A percentile compares a stretch with the other conserved stretches of the same genome.
Conservation (phyloP, 2,797 vertebrate species). For the Falco peregrinus region DNA sequence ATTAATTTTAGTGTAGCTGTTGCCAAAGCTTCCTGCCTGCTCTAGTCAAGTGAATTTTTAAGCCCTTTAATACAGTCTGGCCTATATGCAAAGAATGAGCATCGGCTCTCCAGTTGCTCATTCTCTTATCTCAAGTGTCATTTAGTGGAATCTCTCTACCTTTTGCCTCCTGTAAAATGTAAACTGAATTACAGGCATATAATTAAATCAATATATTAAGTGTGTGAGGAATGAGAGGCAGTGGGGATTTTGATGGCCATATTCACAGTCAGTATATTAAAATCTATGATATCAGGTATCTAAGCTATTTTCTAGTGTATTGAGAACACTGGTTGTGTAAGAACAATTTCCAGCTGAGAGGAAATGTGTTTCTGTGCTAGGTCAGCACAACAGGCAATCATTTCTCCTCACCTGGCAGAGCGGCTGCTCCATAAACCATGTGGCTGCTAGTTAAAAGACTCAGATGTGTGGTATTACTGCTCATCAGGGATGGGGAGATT, state of each 20-base stretch:
- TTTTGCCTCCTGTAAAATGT: slow-evolving; percentile 36
- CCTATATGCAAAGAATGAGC: not conserved
- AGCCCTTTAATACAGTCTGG: not conserved
- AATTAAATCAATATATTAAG: slow-evolving; percentile 40
- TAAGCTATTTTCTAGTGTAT: not conserved
- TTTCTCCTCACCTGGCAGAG: not conserved
- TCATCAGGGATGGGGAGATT: not conserved
- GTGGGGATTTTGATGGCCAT: not conserved
- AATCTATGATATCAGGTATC: not conserved
- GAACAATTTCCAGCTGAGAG: not conserved
- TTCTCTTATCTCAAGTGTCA: slow-evolving; percentile 44
- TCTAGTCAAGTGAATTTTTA: slow-evolving; percentile 2
- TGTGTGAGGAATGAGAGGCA: not conserved
- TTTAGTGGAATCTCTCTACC: slow-evolving; percentile 48
- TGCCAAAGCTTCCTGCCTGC: not conserved
- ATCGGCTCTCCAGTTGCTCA: not conserved
- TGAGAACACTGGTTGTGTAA: not conserved
- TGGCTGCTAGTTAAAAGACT: not conserved
- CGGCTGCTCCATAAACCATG: not conserved
- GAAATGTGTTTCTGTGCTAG: slow-evolving; percentile 14
- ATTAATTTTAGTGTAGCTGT: not conserved
- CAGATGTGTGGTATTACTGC: not conserved
- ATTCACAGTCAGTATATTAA: not conserved
- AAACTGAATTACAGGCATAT: slow-evolving; percentile 25
- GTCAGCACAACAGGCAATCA: not conserved